Base-by-base conservation (phyloP, 2,888 invertebrate species). In the Azorinus chamasolen region DNA sequence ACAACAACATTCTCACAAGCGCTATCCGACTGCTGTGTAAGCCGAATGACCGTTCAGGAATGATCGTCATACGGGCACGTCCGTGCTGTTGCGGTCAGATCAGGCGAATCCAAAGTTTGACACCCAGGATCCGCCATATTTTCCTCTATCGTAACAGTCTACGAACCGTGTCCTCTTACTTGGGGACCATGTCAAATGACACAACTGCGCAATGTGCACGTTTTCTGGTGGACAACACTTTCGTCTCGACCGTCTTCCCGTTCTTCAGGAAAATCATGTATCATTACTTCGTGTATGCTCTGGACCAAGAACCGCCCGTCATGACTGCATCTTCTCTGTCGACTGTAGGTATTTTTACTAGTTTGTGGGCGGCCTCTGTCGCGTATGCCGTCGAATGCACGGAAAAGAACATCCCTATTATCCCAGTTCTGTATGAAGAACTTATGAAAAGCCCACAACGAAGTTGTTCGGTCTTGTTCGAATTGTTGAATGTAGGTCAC, bases 121-220 rank as follows among this genome's bases (percentile, higher is more conserved):
- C 89, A 45, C 90, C 89, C 4, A 82, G 83, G 10, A 86, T 89
- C 20, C 79, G 86, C 46, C 87, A 89, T 55, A 73, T 90, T 6
- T 90, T 88, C 66, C 80, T 89, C 45, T 90, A 90, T 74, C 69
- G 89, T 45, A 89, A 90, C 77, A 89, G 89, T 57, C 71, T 90
- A 1, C 88, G 90, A 24, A 88, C 88, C 1, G 83, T 90, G 8
- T 77, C 85, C 22, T 88, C 89, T 1, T 86, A 83, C 53, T 79
- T 90, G n/a, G 87, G 84, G 18, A 64, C 88, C 12, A 81, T 88
- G 45, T 65, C 83, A 4, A 81, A 76, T 18, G 87, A 89, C 58
- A 86, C 87, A 1, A 85, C 88, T 10, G 76, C 86, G 14, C 83
- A 86, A 24, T 83, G 86, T 22, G 73, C 85, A 20, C 75, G 87